Evolutionary conservation across 2,888 invertebrate species (phyloP).

Genomic region (Serrognathus titanus): DNA sequence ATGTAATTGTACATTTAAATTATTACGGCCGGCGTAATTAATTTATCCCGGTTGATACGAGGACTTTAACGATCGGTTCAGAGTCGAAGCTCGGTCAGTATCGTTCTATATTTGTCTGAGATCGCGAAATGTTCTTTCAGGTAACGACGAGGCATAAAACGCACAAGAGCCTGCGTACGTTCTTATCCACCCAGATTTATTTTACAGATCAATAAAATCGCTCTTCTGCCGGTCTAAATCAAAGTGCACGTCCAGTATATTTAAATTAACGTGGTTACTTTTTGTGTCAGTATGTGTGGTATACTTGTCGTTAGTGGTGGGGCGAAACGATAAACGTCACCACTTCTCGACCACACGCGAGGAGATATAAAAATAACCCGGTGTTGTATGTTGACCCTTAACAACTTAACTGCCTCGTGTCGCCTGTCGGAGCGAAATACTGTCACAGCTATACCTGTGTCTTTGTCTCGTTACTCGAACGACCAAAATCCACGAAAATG

Average conservation of each 20-base stretch:
- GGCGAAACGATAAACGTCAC: conserved; percentile 29
- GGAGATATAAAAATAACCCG: conserved; percentile 28
- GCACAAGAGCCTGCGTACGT: no score
- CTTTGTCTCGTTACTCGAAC: neutral
- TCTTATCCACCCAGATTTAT: neutral
- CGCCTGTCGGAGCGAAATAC: conserved; percentile 19
- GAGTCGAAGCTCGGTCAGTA: no score
- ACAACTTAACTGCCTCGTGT: conserved; percentile 26
- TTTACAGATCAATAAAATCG: neutral
- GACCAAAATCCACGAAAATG: conserved; percentile 1
- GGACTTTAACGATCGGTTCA: no score
- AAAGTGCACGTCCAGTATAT: neutral
- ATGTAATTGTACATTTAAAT: no score
- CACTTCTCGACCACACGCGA: conserved; percentile 29
- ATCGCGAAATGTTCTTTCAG: no score
- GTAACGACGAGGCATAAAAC: no score
- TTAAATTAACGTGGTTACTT: neutral
- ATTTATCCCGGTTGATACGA: no score
- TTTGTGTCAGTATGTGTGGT: conserved; percentile 6
- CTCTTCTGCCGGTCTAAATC: neutral
- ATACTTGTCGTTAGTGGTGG: conserved; percentile 16
- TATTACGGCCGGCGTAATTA: no score
- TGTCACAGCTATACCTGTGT: conserved; percentile 4
- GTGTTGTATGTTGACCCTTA: conserved; percentile 19
- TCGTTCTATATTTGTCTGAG: no score